Percentiles rank a stretch among this genome's conserved stretches.
phyloP scores from a whole-genome alignment of 2,888 invertebrate genomes.

The Hipparchia sbordonii region DNA sequence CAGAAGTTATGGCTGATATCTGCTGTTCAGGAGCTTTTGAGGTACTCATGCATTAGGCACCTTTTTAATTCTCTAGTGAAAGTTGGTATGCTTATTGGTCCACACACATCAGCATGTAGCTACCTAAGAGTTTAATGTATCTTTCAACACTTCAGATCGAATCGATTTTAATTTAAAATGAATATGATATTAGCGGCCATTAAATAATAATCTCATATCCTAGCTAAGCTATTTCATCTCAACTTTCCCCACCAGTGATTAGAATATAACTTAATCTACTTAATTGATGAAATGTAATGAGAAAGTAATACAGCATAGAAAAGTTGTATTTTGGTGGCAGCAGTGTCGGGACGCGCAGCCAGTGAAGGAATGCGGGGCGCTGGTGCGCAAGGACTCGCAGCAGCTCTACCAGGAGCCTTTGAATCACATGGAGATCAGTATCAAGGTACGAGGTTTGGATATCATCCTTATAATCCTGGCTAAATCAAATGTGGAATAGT shows the following conservation, averaged over 20 bases:
- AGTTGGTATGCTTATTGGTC: slow-evolving; percentile 52
- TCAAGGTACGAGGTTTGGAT: not conserved
- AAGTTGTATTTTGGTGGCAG: slow-evolving; percentile 35
- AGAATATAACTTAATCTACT: too few species aligned
- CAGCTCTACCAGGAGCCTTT: slow-evolving; percentile 56
- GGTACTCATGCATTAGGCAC: slow-evolving; percentile 47
- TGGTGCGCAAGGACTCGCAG: slow-evolving; percentile 51
- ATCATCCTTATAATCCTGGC: too few species aligned
- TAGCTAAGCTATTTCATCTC: too few species aligned
- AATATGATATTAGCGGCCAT: too few species aligned
- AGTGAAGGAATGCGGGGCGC: slow-evolving; percentile 56
- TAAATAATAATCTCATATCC: too few species aligned
- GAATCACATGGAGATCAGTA: slow-evolving; percentile 54
- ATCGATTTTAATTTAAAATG: too few species aligned
- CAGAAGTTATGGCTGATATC: slow-evolving; percentile 62
- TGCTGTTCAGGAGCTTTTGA: slow-evolving; percentile 55
- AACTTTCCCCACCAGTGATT: too few species aligned
- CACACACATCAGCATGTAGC: slow-evolving; percentile 49
- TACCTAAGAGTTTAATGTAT: not conserved
- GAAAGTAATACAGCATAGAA: slow-evolving; percentile 12
- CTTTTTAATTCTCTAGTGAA: not conserved
- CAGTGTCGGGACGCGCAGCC: slow-evolving; percentile 68
- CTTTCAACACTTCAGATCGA: not conserved
- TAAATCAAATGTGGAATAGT: too few species aligned
- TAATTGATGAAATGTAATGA: not conserved